Conservation (phyloP, 2,797 vertebrate genomes). For the Picus viridis region DNA sequence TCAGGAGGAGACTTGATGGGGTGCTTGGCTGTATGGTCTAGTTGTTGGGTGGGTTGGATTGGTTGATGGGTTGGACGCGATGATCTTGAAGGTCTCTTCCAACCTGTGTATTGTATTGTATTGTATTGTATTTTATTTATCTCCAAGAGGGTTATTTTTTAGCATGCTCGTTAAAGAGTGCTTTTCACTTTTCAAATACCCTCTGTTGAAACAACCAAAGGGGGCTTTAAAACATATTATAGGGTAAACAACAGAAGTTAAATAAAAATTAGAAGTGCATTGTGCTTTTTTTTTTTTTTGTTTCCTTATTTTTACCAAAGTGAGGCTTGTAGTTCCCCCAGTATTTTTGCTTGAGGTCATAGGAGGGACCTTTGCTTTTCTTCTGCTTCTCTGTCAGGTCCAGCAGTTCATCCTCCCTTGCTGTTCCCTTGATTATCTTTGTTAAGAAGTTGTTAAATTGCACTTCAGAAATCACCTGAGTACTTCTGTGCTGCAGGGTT, state of each 20-base stretch:
- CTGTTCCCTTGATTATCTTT: background rate
- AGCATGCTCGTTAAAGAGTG: background rate
- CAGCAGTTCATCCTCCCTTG: background rate
- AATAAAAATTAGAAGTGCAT: background rate
- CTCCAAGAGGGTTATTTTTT: background rate
- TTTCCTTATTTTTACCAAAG: background rate
- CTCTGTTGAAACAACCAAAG: background rate
- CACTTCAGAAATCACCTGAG: background rate
- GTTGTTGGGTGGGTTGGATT: too few relatives aligned
- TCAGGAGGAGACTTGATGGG: too few relatives aligned
- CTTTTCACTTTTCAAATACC: background rate
- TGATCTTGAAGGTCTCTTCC: too few relatives aligned
- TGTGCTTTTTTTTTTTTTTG: too few relatives aligned
- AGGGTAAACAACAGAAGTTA: background rate
- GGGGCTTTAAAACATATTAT: background rate
- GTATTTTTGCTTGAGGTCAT: background rate
- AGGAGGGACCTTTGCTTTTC: background rate
- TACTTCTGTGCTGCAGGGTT: background rate
- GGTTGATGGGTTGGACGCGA: too few relatives aligned
- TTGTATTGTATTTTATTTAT: too few relatives aligned
- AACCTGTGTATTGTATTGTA: too few relatives aligned
- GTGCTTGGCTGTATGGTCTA: too few relatives aligned
- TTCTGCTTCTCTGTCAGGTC: background rate
- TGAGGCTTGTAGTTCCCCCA: background rate
- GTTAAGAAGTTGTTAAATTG: background rate